A percentile compares a stretch with the other conserved stretches of the same genome.
Evolutionary conservation across 2,113 vertebrate species (phyloP).

Genomic region (Australoheros scitulus): DNA sequence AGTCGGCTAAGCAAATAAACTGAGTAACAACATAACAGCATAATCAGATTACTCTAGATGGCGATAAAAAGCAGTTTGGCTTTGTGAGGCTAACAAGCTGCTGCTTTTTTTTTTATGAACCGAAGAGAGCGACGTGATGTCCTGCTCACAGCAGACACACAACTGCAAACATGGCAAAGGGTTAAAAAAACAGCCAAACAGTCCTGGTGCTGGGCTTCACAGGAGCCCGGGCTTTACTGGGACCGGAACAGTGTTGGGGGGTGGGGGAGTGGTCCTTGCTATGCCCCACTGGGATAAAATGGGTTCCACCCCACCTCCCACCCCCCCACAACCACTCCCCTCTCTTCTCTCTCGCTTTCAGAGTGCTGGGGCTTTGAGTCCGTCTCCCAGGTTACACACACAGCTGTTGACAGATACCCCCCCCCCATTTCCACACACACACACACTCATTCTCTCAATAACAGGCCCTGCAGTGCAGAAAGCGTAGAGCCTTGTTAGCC

Average conservation of each 20-base stretch:
- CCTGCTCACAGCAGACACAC: constrained; percentile 41
- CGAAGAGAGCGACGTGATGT: constrained; percentile 23
- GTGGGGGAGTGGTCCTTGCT: constrained; percentile 13
- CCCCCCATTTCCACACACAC: background rate
- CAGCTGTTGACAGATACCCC: constrained; percentile 27
- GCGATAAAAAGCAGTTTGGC: background rate
- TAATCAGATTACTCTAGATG: constrained; percentile 49
- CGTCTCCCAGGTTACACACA: constrained; percentile 60
- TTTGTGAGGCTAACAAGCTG: constrained; percentile 28
- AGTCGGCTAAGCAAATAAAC: constrained; percentile 53
- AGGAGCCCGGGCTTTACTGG: constrained; percentile 6
- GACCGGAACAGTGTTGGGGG: constrained; percentile 10
- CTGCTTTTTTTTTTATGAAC: constrained; percentile 16
- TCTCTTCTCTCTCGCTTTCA: constrained; percentile 14
- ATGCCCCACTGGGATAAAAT: constrained; percentile 33
- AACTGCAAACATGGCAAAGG: constrained; percentile 40
- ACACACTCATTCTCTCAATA: constrained; percentile 37
- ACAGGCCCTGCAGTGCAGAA: constrained; percentile 69
- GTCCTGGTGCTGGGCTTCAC: constrained; percentile 36
- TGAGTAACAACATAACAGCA: constrained; percentile 51
- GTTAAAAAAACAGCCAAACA: constrained; percentile 57
- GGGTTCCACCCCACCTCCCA: constrained; percentile 14
- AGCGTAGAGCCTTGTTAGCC: constrained; percentile 71
- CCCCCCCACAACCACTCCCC: constrained; percentile 7
- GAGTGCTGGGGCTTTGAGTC: constrained; percentile 44